A percentile compares a stretch with the other conserved stretches of the same genome.
phyloP scores from a whole-genome alignment of 92 coral and sea anemone genomes.

The Parazoanthus atlanticus region DNA sequence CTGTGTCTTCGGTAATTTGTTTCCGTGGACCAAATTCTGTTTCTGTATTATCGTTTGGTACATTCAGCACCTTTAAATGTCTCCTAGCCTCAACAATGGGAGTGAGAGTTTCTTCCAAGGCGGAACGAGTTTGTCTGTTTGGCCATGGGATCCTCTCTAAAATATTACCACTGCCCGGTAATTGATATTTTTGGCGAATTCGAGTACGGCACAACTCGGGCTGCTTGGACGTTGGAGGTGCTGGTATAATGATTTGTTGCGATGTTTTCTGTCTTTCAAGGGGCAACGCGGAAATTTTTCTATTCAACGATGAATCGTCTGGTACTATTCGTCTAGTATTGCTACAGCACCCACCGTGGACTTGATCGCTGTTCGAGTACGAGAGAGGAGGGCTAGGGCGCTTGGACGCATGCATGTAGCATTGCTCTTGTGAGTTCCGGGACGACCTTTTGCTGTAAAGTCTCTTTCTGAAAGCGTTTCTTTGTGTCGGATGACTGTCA shows the following conservation, averaged over 20 bases:
- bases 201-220: not conserved
- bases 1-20: no score
- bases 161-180: not conserved
- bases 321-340: not conserved
- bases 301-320: not conserved
- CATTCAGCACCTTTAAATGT: not conserved
- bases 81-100: not conserved
- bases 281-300: not conserved
- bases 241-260: not conserved
- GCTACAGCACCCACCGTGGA: not conserved
- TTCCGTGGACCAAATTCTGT: not conserved
- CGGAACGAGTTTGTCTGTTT: no score
- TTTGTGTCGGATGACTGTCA: not conserved
- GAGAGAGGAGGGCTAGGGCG: not conserved
- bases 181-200: not conserved
- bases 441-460: no score
- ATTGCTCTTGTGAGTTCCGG: no score
- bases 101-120: no score
- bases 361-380: not conserved
- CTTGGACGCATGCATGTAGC: no score
- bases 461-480: not conserved
- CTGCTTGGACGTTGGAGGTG: not conserved
- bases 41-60: not conserved
- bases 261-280: not conserved
- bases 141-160: no score